Evolutionary conservation across 2,888 invertebrate species (phyloP), one percentile per base, ranked within the genome.

Genomic region (Xanthia togata): DNA sequence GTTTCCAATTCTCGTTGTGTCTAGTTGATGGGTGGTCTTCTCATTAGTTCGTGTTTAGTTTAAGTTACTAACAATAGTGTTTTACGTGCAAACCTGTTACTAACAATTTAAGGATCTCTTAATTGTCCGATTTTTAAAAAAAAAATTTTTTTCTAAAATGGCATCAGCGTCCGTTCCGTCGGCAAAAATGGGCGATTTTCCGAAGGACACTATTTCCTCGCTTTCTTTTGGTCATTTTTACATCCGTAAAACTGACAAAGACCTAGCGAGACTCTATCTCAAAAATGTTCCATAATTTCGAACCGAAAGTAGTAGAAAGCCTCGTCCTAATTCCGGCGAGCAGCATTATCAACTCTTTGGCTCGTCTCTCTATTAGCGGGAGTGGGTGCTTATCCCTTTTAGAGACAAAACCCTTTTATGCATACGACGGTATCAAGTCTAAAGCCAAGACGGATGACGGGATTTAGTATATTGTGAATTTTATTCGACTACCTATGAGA

Each of bases 341-440:
- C 55, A 26, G 14, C 20, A 63, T 68, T 68, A 75, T 63, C 38
- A 80, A 80, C 47, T 67, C 47, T 78, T 67, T 79, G 50, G 41
- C 72, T 65, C 67, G 57, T 20, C 14, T 57, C 31, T 75, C 75
- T 80, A 80, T 79, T 75, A 80, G 67, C 38, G 75, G 44, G 81
- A 80, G 81, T 79, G 79, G 57, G 64, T 68, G 75, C 63, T 75
- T 75, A 68, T 80, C 79, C 62, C 62, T 75, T 68, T 63, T 50
- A 5, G 35, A 68, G 38, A 68, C 62, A 63, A 53, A 50, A 38
- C 20, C 79, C 41, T 57, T 44, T 59, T 65, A 57, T 64, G 63
- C 31, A 78, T 4, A 57, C 79, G 41, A 35, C 23, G 35, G 41
- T 78, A 79, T 72, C 79, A 50, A 72, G 79, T 44, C 50, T 44